Evolutionary conservation across 2,797 vertebrate genomes (phyloP), one percentile per base, ranked within the genome.

Genomic region (Parambassis ranga): DNA sequence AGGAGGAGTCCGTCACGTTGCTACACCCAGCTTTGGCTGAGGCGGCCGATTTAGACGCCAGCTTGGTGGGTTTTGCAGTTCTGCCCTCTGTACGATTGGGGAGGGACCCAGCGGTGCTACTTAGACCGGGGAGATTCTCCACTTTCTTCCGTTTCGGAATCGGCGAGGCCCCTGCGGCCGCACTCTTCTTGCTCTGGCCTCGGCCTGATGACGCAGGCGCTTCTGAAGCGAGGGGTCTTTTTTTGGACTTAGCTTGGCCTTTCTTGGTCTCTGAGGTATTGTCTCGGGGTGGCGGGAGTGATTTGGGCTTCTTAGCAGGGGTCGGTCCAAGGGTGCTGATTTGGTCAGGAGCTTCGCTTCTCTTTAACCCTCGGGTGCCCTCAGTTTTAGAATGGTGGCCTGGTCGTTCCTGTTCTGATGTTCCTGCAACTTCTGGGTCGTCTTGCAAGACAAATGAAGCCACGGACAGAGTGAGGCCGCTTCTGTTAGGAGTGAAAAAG

Each of bases 1-100:
- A 98, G 52, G 94, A 94, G 68, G 98, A 98, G 92, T 99, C 98
- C 22, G 97, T 97, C 93, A 98, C 95, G 92, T 94, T 95, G 94
- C 95, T 97, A 95, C 96, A 98, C 95, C 96, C 96, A 96, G 98
- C 96, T 98, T 98, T 99, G 96, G 96, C 96, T 96, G 98, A 99
- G 95, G 95, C 87, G 91, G 95, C 96, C 35, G 96, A 98, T 97
- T 99, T 99, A 94, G 98, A 99, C 97, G 98, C 98, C 98, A 99
- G 98, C 95, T 99, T 99, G 98, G 95, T 95, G 91, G 95, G 95
- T 98, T 99, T 99, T 93, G 92, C 95, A 94, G 96, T 91, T 92
- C 88, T 91, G 90, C 96, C 94, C 94, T 98, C 96, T 53, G 93
- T 92, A 92, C 94, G 94, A 93, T 95, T 93, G 91, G 94, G 93